phyloP scores from a whole-genome alignment of 2,888 invertebrate species.

The Tridacna gigas region DNA sequence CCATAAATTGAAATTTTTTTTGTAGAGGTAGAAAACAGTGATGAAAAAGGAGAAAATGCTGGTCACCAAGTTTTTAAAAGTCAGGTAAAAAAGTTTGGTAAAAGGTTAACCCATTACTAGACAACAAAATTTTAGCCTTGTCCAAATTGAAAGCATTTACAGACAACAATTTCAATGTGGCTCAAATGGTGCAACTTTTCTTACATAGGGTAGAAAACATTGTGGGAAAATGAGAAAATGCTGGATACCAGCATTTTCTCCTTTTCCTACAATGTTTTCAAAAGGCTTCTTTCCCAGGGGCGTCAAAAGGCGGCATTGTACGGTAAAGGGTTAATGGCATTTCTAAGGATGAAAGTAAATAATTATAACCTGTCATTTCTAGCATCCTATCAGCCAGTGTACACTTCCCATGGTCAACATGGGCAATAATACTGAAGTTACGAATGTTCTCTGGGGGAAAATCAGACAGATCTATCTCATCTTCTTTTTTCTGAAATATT shows the following conservation, averaged over 20 bases:
- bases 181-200: too few relatives aligned
- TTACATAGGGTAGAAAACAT: too few relatives aligned
- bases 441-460: constrained; percentile 88
- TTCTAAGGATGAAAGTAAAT: not conserved
- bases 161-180: too few relatives aligned
- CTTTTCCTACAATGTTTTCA: not conserved
- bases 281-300: not conserved
- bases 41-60: too few relatives aligned
- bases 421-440: constrained; percentile 99
- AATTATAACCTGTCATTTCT: constrained; percentile 91
- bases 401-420: constrained; percentile 99
- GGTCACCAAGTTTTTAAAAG: too few relatives aligned
- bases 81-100: too few relatives aligned
- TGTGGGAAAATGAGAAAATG: too few relatives aligned
- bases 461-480: constrained; percentile 72
- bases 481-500: constrained; percentile 30
- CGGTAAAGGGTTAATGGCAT: not conserved
- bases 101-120: too few relatives aligned
- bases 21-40: too few relatives aligned
- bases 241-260: not conserved
- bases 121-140: too few relatives aligned
- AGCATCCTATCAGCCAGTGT: constrained; percentile 97
- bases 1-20: too few relatives aligned
- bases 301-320: not conserved
- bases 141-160: too few relatives aligned